Evolutionary conservation across 2,888 invertebrate genomes (phyloP).

Genomic region (Andrena bicolor): DNA sequence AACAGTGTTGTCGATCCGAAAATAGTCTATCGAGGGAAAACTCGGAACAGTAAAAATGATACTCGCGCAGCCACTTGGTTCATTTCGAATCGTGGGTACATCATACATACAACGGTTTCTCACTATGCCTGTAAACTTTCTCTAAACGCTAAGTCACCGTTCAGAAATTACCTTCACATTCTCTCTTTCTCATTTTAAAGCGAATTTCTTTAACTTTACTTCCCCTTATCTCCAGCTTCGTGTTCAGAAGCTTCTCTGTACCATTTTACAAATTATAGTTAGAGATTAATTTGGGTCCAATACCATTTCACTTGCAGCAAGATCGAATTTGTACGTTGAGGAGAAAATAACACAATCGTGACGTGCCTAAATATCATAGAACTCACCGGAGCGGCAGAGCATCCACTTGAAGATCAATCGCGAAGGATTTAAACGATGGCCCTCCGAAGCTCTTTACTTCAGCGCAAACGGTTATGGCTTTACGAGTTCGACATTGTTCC

Average conservation of each 20-base stretch:
- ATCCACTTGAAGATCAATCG: conserved; percentile 21
- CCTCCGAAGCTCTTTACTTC: not conserved
- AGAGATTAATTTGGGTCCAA: too few species aligned
- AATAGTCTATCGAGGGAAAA: conserved; percentile 4
- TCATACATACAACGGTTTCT: not conserved
- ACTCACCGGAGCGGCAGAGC: not conserved
- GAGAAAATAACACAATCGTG: too few species aligned
- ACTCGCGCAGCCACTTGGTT: not conserved
- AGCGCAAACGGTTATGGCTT: not conserved
- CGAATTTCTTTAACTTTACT: too few species aligned
- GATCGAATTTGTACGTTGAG: too few species aligned
- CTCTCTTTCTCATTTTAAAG: too few species aligned
- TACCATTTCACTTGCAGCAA: too few species aligned
- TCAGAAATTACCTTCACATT: too few species aligned
- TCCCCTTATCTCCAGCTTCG: too few species aligned
- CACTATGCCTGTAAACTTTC: not conserved
- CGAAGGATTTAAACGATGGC: not conserved
- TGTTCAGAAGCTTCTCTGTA: too few species aligned
- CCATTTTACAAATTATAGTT: too few species aligned
- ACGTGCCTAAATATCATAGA: too few species aligned
- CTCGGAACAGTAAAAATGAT: not conserved
- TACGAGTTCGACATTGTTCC: not conserved
- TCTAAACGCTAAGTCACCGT: too few species aligned
- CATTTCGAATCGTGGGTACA: not conserved
- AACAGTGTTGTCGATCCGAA: conserved; percentile 1